phyloP scores from a whole-genome alignment of 1,140 invertebrate species.

The Colletes gigas region DNA sequence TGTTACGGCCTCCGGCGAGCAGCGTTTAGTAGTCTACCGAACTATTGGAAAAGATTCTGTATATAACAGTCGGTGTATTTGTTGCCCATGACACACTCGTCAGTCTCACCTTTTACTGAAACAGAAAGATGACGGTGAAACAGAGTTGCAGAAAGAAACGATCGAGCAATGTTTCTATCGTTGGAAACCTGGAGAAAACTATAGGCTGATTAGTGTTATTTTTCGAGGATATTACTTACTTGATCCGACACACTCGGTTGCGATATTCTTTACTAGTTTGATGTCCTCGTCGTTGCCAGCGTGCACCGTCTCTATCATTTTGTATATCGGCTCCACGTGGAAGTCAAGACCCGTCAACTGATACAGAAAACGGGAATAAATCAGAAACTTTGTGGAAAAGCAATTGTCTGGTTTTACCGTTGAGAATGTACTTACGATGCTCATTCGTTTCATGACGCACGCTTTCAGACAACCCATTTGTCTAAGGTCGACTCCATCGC shows the following conservation, averaged over 20 bases:
- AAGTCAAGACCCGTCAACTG: not conserved
- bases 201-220: not conserved
- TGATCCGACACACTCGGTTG: not conserved
- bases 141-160: not conserved
- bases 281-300: not conserved
- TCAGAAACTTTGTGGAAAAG: too few species aligned
- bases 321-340: not conserved
- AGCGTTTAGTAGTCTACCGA: not conserved
- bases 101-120: constrained; percentile 42
- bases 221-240: constrained; percentile 15
- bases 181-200: not conserved
- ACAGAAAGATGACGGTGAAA: not conserved
- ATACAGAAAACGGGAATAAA: not conserved
- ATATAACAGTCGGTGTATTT: constrained; percentile 33
- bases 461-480: constrained; percentile 30
- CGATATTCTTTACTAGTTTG: not conserved
- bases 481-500: not conserved
- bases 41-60: not conserved
- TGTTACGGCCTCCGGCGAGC: not conserved
- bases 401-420: too few species aligned
- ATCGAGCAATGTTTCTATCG: too few species aligned
- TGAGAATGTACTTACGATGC: not conserved
- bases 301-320: constrained; percentile 20
- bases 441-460: constrained; percentile 42
- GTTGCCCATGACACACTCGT: constrained; percentile 48